Evolutionary conservation across 2,888 invertebrate species (phyloP).

Genomic region (Stratiomys singularior): DNA sequence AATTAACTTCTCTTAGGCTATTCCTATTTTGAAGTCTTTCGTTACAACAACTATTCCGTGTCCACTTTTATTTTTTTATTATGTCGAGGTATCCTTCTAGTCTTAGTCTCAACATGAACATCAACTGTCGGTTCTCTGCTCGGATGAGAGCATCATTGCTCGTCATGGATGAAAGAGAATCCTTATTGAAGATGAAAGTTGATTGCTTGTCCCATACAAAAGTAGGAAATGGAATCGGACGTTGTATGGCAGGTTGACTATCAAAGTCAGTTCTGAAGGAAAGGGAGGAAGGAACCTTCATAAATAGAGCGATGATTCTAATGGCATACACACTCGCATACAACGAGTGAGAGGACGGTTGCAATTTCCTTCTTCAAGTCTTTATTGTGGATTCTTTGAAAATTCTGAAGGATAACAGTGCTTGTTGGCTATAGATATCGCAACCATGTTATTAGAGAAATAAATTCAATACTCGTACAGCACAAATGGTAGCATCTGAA

Average conservation of each 20-base stretch:
- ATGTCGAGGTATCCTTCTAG: neutral
- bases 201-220: neutral
- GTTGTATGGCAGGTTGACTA: neutral
- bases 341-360: too few species aligned
- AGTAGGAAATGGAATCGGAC: neutral
- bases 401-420: too few species aligned
- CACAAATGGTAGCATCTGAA: too few species aligned
- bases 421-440: too few species aligned
- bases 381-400: too few species aligned
- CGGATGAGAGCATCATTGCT: neutral
- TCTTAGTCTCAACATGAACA: too few species aligned
- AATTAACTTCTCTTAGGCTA: conserved; percentile 22
- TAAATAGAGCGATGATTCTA: too few species aligned
- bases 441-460: too few species aligned
- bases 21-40: neutral
- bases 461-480: too few species aligned
- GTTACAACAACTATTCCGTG: neutral
- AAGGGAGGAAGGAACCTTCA: neutral
- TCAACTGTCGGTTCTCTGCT: too few species aligned
- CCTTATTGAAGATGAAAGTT: neutral
- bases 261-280: neutral
- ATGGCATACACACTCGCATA: too few species aligned
- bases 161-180: neutral
- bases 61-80: neutral
- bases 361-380: too few species aligned